A percentile compares a stretch with the other conserved stretches of the same genome.
These are phyloP conservation scores for Peromyscus nudipes DNA, from an alignment of 2,797 vertebrate genomes.

Conservation along the genomic window DNA sequence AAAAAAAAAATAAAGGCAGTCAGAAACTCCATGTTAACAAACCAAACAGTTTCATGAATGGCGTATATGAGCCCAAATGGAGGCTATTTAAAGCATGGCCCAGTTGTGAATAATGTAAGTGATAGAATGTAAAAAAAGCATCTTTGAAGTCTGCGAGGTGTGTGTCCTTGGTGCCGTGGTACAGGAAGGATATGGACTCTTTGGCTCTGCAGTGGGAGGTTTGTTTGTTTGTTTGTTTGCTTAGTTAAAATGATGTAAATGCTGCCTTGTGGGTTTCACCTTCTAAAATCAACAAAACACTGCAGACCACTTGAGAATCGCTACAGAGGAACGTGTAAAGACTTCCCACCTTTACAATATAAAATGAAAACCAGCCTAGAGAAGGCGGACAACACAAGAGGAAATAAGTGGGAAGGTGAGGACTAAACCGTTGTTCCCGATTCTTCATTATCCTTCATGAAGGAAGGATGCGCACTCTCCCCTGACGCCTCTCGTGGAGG, in stretches of 20 bases:
- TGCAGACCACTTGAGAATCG: not conserved
- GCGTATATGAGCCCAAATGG: not conserved
- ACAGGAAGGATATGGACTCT: not conserved
- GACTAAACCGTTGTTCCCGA: not conserved
- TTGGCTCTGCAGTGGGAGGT: not conserved
- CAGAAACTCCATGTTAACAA: not conserved
- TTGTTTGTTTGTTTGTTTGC: not conserved
- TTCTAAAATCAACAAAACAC: conserved; percentile 35
- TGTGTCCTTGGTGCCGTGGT: not conserved
- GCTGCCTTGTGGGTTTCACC: not conserved
- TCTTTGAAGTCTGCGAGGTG: not conserved
- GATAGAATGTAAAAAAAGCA: not conserved
- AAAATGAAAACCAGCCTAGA: conserved; percentile 9
- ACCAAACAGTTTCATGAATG: not conserved
- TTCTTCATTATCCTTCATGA: not conserved
- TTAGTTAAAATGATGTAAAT: not conserved
- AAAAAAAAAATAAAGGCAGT: conserved; percentile 3
- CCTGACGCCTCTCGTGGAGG: not conserved
- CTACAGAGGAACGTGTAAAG: not conserved
- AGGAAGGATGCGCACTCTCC: not conserved
- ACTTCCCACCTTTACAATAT: not conserved
- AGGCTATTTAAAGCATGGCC: not conserved
- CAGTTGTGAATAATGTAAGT: not conserved
- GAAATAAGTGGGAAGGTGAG: not conserved
- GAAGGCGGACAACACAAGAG: not conserved